A percentile compares a stretch with the other conserved stretches of the same genome.
phyloP scores from a whole-genome alignment of 2,113 vertebrate species.

The Rana temporaria region DNA sequence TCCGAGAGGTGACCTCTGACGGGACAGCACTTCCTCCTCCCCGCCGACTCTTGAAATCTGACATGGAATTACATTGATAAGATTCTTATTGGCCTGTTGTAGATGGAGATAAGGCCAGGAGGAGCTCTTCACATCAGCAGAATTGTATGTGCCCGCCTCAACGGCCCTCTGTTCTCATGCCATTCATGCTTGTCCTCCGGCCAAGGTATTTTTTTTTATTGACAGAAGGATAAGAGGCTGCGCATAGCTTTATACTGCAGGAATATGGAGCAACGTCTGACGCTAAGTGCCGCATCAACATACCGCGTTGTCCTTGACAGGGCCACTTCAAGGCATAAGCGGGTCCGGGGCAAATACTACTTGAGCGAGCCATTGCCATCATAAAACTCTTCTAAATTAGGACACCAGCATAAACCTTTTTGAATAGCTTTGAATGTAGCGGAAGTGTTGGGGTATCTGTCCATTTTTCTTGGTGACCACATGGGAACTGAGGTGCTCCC shows the following conservation, averaged over 20 bases:
- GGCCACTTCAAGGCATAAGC: background rate
- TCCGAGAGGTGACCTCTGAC: conserved; percentile 9
- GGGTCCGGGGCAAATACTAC: background rate
- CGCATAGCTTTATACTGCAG: background rate
- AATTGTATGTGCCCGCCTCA: background rate
- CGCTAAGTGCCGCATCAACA: too few relatives aligned
- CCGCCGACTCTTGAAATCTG: conserved; percentile 18
- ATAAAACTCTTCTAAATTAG: background rate
- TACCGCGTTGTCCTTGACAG: background rate
- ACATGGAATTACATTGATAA: conserved; percentile 21
- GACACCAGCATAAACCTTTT: too few relatives aligned
- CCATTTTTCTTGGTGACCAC: too few relatives aligned
- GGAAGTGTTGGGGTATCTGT: background rate
- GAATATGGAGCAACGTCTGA: background rate
- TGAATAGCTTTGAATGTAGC: too few relatives aligned
- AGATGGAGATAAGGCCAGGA: conserved; percentile 32
- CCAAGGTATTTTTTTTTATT: conserved; percentile 43
- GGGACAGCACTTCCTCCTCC: background rate
- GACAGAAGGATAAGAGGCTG: conserved; percentile 31
- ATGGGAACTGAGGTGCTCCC: too few relatives aligned
- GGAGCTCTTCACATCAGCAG: conserved; percentile 13
- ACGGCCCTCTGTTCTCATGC: conserved; percentile 20
- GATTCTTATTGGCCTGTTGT: conserved; percentile 29
- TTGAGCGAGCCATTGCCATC: background rate
- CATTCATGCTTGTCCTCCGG: conserved; percentile 27